Base-by-base conservation (phyloP, 2,113 vertebrate species). In the Channa maculata region DNA sequence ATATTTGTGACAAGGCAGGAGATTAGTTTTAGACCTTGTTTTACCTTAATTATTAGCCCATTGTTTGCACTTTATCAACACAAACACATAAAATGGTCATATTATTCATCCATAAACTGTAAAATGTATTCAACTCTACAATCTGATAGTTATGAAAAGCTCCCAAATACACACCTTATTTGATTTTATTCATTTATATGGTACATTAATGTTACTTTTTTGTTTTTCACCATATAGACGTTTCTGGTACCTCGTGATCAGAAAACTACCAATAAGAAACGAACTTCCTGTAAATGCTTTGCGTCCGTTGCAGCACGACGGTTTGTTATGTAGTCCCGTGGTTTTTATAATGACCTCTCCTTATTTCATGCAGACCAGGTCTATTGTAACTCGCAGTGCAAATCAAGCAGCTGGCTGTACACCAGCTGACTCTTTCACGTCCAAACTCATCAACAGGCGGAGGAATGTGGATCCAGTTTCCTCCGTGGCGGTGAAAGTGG, bases 281-380 rank as follows among this genome's bases (percentile, higher is more conserved):
- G 0, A 57, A 54, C 84, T 88, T 89, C 59, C 6, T 2, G 1
- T 44, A 2, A 2, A 65, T 58, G 78, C 24, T 57, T 73, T 13
- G 2, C 5, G 15, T 49, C 7, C 0, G 37, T 57, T 41, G 59
- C 49, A 0, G 68, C 62, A 14, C 37, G 50, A 50, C 48, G 50
- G 2, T 65, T 11, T 50, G 66, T 46, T 33, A 46, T 53, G 60
- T 11, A 60, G 48, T 49, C 9, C 76, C 6, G 39, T 37, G 33
- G 24, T 24, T 71, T 66, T 86, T 1, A 52, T 5, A 5, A 94
- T 93, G 91, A 65, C 73, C 0, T 94, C 92, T 45, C 90, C 87
- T 45, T 94, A 93, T 49, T 94, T 94, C 55, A 43, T 8, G 12
- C 61, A 73, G 3, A 85, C 49, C 55, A 64, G 48, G 2, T 52